Percentiles rank a stretch among this genome's conserved stretches.
Conservation (phyloP, 2,888 invertebrate genomes). For the Hipparchia semele region DNA sequence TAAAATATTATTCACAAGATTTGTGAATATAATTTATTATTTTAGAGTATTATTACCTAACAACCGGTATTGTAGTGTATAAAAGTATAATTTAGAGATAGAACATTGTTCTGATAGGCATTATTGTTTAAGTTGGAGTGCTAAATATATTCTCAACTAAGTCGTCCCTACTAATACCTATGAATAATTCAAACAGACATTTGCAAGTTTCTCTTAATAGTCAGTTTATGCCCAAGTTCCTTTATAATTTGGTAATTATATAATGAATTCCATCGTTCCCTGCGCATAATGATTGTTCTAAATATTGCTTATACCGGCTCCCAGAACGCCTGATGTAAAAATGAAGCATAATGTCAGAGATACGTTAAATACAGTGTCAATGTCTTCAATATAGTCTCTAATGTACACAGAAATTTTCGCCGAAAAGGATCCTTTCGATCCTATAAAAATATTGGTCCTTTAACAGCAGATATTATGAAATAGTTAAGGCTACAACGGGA, state of each 20-base stretch:
- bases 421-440: not conserved
- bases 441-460: not conserved
- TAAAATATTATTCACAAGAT: too few species aligned
- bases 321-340: too few species aligned
- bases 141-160: slow-evolving; percentile 29
- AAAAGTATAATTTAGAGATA: not conserved
- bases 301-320: not conserved
- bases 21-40: too few species aligned
- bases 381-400: not conserved
- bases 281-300: not conserved
- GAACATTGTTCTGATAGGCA: slow-evolving; percentile 12
- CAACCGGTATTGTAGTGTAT: too few species aligned
- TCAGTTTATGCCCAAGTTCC: slow-evolving; percentile 14
- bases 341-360: too few species aligned
- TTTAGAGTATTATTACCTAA: too few species aligned
- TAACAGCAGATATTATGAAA: not conserved
- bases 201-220: slow-evolving; percentile 27
- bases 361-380: not conserved
- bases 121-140: slow-evolving; percentile 17
- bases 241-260: slow-evolving; percentile 18
- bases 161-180: slow-evolving; percentile 24
- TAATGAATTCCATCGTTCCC: slow-evolving; percentile 13
- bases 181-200: slow-evolving; percentile 32
- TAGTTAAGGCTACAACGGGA: too few species aligned
- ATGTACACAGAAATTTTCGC: not conserved